Conservation (phyloP, 2,113 vertebrate genomes). For the Pterocles gutturalis region DNA sequence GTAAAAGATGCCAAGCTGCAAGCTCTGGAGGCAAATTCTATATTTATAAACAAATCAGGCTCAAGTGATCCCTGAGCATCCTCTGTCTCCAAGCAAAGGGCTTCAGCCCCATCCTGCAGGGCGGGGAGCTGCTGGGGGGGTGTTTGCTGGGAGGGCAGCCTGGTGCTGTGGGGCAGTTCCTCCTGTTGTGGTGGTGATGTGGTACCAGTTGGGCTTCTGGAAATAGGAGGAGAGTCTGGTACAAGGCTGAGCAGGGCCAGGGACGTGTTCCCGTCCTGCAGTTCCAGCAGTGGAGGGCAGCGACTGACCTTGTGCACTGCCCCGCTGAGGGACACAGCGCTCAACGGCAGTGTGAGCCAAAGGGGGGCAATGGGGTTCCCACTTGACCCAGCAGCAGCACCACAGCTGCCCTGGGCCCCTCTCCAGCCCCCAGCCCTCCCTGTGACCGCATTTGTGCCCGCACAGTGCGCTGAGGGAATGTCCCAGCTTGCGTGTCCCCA, state of each 20-base stretch:
- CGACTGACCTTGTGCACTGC: background rate
- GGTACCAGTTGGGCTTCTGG: background rate
- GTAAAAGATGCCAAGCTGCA: background rate
- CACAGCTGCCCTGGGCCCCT: rapidly evolving
- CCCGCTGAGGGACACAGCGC: rapidly evolving
- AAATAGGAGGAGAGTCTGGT: rapidly evolving
- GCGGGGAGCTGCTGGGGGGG: background rate
- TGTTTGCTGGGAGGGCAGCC: background rate
- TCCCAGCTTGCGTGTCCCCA: rapidly evolving
- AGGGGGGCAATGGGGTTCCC: rapidly evolving
- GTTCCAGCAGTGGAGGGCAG: background rate
- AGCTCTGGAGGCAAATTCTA: slow-evolving; percentile 21
- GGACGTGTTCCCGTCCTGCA: background rate
- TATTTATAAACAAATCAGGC: slow-evolving; percentile 32
- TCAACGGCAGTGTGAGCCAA: rapidly evolving
- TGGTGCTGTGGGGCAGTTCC: background rate
- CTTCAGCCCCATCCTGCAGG: background rate
- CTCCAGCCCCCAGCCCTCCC: rapidly evolving
- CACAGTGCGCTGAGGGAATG: rapidly evolving
- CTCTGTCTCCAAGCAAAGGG: background rate
- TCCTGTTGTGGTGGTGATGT: rapidly evolving
- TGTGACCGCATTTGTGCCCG: rapidly evolving
- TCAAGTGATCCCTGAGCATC: background rate
- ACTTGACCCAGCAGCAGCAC: rapidly evolving
- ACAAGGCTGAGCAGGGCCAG: background rate